Conservation (phyloP, 2,888 invertebrate genomes). For the Patella ulyssiponensis region DNA sequence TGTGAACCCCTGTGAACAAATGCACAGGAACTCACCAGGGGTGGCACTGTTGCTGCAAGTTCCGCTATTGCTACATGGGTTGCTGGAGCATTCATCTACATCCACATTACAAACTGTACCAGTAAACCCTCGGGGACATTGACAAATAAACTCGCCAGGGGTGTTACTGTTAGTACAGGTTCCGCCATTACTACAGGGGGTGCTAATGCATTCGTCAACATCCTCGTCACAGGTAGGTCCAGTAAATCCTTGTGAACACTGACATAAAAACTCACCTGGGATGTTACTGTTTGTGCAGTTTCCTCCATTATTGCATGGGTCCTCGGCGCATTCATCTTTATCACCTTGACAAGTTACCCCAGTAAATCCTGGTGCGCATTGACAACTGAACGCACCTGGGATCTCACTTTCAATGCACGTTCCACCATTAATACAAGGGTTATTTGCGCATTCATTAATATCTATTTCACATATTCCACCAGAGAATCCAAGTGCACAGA, state of each 20-base stretch:
- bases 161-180: conserved; percentile 76
- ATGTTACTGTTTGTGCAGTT: conserved; percentile 18
- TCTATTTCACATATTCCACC: conserved; percentile 39
- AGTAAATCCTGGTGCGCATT: conserved; percentile 72
- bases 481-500: conserved; percentile 33
- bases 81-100: conserved; percentile 23
- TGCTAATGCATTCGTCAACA: conserved; percentile 23
- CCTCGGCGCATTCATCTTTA: conserved; percentile 86
- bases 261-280: no score
- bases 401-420: conserved; percentile 9
- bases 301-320: conserved; percentile 73
- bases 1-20: conserved; percentile 37
- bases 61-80: conserved; percentile 90
- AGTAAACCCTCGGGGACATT: conserved; percentile 23
- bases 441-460: conserved; percentile 33
- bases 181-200: conserved; percentile 92
- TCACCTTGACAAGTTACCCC: conserved; percentile 81
- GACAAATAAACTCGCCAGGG: conserved; percentile 37
- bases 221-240: conserved; percentile 29
- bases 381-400: conserved; percentile 18
- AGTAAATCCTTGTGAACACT: background rate
- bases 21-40: conserved; percentile 37
- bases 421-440: background rate
- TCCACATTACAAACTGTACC: conserved; percentile 25
- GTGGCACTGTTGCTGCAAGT: conserved; percentile 76